phyloP scores from a whole-genome alignment of 2,797 vertebrate species.

The Argyrosomus regius region DNA sequence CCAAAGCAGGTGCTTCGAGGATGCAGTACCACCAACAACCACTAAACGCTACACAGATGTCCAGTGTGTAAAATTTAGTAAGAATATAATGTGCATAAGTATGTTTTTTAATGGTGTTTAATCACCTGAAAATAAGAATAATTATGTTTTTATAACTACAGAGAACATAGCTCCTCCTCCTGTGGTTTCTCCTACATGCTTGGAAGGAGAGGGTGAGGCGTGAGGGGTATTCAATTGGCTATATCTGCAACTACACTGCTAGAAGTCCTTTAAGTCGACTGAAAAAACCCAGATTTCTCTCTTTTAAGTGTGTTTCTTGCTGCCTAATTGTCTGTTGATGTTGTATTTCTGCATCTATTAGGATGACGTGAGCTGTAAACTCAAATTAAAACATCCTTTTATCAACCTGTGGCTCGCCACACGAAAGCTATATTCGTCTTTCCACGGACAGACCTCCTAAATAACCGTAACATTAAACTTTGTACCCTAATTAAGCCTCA shows the following conservation, averaged over 20 bases:
- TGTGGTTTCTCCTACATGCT: no score
- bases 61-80: no score
- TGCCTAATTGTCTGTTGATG: not conserved
- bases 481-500: not conserved
- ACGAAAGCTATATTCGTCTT: not conserved
- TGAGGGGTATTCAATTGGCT: no score
- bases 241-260: no score
- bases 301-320: not conserved
- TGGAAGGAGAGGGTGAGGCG: no score
- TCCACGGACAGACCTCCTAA: not conserved
- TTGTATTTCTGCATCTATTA: not conserved
- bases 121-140: no score
- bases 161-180: no score
- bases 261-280: not conserved
- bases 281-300: not conserved
- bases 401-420: not conserved
- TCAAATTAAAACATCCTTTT: not conserved
- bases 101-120: no score
- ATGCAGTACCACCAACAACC: not conserved
- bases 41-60: not conserved
- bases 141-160: no score
- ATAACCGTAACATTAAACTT: not conserved
- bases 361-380: not conserved
- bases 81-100: no score
- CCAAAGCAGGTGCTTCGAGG: not conserved